Base-by-base conservation (phyloP, 2,797 vertebrate species). In the Chelon auratus region DNA sequence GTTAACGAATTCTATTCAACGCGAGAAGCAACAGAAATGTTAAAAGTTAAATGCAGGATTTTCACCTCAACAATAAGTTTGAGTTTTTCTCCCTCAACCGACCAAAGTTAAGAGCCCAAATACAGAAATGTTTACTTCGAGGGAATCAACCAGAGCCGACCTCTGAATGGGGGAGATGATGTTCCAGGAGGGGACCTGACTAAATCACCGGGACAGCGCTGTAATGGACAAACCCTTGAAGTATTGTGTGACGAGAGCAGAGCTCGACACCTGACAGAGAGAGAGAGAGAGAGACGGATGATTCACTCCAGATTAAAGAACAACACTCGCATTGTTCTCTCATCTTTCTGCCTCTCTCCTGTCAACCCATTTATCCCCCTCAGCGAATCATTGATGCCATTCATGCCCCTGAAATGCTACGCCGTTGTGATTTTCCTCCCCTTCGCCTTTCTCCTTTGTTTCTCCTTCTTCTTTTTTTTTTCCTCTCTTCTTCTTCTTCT, bases 291-390 rank as follows among this genome's bases (percentile, higher is more conserved):
- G 65, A 80, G 87, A 88, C 80, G 62, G 87, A 86, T 88, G 89
- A 93, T 92, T 92, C 86, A 91, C 80, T 84, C 77, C 85, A 91
- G 90, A 92, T 92, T 90, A 87, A 85, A 90, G 86, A 88, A 93
- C 92, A 93, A 87, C 91, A 78, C 77, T 62, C 58, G 18, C 89
- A 90, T 92, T 94, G 91, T 94, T 87, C 91, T 86, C 88, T 84
- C 90, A 81, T 91, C 89, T 92, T 84, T 83, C 86, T 81, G 84
- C 55, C 78, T 82, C 77, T 59, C 85, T 75, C 86, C 86, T 87
- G 83, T 85, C 84, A 57, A 70, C 75, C 86, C 70, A 10, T 88
- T 90, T 82, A 89, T 89, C 88, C 89, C 89, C 85, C 81, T 83
- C 81, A 84, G 88, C 67, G 74, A 86, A 91, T 92, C 92, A 89